Evolutionary conservation across 2,113 vertebrate species (phyloP).

Genomic region (Enhydra lutris): DNA sequence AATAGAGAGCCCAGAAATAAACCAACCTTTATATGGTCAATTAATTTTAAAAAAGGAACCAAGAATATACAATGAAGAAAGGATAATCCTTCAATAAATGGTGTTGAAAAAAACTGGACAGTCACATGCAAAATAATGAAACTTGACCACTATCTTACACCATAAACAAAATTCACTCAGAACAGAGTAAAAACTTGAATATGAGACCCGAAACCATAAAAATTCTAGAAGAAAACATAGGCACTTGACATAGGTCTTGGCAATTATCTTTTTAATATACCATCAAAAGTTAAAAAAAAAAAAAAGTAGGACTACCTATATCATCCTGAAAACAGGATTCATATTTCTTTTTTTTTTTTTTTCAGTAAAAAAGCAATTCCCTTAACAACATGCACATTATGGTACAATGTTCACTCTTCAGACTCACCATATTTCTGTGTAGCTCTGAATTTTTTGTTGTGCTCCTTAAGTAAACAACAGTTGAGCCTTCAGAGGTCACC

Average conservation of each 20-base stretch:
- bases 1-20: not conserved
- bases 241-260: not conserved
- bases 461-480: not conserved
- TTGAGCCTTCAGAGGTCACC: not conserved
- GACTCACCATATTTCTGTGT: not conserved
- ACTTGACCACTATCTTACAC: not conserved
- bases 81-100: not conserved
- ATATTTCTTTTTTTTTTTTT: not conserved
- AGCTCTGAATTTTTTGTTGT: not conserved
- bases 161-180: not conserved
- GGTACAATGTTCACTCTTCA: not conserved
- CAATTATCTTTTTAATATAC: too few species aligned
- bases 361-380: not conserved
- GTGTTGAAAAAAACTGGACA: not conserved
- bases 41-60: not conserved
- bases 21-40: not conserved
- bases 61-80: not conserved
- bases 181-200: not conserved
- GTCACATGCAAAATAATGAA: not conserved
- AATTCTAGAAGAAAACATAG: not conserved
- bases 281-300: not conserved
- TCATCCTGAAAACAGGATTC: not conserved
- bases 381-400: not conserved
- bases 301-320: not conserved
- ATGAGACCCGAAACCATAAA: not conserved